Conservation (phyloP, 2,113 vertebrate genomes). For the Daubentonia madagascariensis region DNA sequence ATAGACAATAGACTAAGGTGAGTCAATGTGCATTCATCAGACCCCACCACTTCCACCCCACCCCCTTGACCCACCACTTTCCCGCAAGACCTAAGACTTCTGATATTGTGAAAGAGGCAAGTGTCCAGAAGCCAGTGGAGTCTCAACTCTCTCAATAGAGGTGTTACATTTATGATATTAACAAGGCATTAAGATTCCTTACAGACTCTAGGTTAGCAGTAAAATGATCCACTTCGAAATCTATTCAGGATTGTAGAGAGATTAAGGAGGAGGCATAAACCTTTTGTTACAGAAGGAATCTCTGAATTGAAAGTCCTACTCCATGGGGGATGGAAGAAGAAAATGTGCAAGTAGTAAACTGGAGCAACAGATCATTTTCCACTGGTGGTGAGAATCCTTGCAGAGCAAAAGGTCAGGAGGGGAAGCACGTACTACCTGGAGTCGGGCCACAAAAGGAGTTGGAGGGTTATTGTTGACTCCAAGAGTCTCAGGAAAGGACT, state of each 20-base stretch:
- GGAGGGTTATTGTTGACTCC: background rate
- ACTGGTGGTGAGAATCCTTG: background rate
- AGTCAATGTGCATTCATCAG: background rate
- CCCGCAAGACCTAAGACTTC: background rate
- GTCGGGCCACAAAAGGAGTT: background rate
- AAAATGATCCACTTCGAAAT: background rate
- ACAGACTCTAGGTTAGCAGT: background rate
- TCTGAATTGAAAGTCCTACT: background rate
- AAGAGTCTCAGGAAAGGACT: background rate
- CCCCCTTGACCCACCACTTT: background rate
- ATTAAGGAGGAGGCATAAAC: background rate
- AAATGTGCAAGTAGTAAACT: background rate
- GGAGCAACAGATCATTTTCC: background rate
- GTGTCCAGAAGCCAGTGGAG: background rate
- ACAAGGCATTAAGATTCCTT: background rate
- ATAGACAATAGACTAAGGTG: background rate
- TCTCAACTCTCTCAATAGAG: background rate
- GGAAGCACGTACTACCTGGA: background rate
- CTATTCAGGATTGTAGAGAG: background rate
- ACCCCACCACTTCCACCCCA: background rate
- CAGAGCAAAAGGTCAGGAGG: background rate
- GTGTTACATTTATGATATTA: background rate
- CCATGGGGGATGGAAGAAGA: background rate
- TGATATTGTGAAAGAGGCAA: background rate
- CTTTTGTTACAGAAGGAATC: background rate